Conservation (phyloP, 2,888 invertebrate genomes). For the Timandra comae region DNA sequence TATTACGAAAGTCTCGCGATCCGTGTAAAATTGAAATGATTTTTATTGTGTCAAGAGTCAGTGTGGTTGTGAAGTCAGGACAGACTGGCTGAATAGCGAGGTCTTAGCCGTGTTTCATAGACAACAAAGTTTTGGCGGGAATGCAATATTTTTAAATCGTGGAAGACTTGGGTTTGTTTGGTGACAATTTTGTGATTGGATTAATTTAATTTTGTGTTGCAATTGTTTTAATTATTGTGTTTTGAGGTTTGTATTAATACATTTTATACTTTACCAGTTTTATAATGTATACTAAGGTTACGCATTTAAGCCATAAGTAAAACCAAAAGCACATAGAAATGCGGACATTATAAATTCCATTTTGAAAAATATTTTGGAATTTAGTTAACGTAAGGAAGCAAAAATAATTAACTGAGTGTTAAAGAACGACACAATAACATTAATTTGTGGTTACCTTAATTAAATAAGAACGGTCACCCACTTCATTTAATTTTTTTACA, state of each 20-base stretch:
- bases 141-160: background rate
- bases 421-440: too few relatives aligned
- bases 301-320: too few relatives aligned
- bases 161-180: background rate
- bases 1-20: constrained; percentile 50
- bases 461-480: too few relatives aligned
- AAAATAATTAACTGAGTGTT: too few relatives aligned
- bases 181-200: background rate
- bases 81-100: too few relatives aligned
- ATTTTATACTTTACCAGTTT: constrained; percentile 6
- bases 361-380: too few relatives aligned
- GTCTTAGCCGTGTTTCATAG: constrained; percentile 37
- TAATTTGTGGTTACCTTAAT: too few relatives aligned
- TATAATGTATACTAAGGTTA: too few relatives aligned
- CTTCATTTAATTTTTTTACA: too few relatives aligned
- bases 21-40: constrained; percentile 42
- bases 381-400: too few relatives aligned
- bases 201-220: background rate
- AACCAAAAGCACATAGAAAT: too few relatives aligned
- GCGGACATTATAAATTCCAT: too few relatives aligned
- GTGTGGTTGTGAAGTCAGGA: constrained; percentile 44
- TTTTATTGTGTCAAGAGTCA: constrained; percentile 61
- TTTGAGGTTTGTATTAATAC: background rate
- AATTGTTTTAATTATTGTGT: background rate
- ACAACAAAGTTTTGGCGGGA: constrained; percentile 17